phyloP scores from a whole-genome alignment of 2,113 vertebrate genomes.

The Daphoenositta chrysoptera region DNA sequence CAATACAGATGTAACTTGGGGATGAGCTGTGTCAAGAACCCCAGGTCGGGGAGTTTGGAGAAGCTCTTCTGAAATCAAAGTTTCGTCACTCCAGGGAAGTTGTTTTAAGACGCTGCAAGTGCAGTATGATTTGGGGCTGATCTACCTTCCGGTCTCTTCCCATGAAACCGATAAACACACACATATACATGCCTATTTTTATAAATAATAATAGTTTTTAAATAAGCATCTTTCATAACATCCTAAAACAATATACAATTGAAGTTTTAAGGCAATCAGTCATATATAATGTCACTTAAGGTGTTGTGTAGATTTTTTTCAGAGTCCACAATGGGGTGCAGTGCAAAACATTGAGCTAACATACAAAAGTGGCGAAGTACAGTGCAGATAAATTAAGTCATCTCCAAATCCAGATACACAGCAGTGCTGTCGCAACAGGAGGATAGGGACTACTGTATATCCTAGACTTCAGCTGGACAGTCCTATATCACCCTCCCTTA shows the following conservation, averaged over 20 bases:
- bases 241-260: not conserved
- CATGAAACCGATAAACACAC: not conserved
- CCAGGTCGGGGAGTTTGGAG: rapidly evolving
- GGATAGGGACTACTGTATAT: not conserved
- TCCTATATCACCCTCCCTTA: not conserved
- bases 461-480: not conserved
- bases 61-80: not conserved
- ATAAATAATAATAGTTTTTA: not conserved
- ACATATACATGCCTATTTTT: rapidly evolving
- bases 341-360: rapidly evolving
- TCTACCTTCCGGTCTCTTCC: not conserved
- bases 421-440: not conserved
- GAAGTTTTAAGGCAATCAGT: not conserved
- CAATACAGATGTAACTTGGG: not conserved
- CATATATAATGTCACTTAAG: not conserved
- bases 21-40: rapidly evolving
- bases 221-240: not conserved
- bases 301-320: rapidly evolving
- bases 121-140: not conserved
- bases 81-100: not conserved
- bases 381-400: not conserved
- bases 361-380: rapidly evolving
- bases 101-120: not conserved
- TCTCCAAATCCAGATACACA: not conserved
- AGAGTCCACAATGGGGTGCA: rapidly evolving